Conservation (phyloP, 2,113 vertebrate species). For the Strix aluco region DNA sequence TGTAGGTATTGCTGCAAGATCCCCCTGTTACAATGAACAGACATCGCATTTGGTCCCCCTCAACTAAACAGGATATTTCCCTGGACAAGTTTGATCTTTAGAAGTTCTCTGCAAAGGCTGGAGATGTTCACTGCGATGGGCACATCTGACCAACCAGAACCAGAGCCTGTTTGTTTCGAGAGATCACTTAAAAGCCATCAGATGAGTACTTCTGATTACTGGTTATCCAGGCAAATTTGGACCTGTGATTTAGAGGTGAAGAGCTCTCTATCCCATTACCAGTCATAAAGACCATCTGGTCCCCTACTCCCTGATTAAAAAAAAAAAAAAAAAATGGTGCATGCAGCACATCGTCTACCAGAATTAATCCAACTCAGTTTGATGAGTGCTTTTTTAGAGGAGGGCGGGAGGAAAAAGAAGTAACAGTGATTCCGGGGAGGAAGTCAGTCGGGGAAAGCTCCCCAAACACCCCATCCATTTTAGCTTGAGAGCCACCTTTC, state of each 20-base stretch:
- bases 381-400: neutral
- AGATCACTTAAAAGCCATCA: neutral
- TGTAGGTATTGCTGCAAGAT: neutral
- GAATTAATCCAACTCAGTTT: neutral
- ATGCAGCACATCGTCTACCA: neutral
- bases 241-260: neutral
- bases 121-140: accelerated
- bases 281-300: conserved; percentile 23
- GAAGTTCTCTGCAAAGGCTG: neutral
- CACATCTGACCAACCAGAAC: neutral
- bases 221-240: neutral
- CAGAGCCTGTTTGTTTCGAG: neutral
- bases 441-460: neutral
- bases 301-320: neutral
- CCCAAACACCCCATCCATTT: neutral
- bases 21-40: accelerated
- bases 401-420: accelerated
- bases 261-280: conserved; percentile 30
- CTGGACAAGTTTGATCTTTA: neutral
- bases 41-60: neutral
- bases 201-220: neutral
- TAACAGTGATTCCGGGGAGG: neutral
- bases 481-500: neutral
- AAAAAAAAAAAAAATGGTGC: neutral
- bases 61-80: neutral